Evolutionary conservation across 2,888 invertebrate genomes (phyloP).

Genomic region (Eucera pruinosa): DNA sequence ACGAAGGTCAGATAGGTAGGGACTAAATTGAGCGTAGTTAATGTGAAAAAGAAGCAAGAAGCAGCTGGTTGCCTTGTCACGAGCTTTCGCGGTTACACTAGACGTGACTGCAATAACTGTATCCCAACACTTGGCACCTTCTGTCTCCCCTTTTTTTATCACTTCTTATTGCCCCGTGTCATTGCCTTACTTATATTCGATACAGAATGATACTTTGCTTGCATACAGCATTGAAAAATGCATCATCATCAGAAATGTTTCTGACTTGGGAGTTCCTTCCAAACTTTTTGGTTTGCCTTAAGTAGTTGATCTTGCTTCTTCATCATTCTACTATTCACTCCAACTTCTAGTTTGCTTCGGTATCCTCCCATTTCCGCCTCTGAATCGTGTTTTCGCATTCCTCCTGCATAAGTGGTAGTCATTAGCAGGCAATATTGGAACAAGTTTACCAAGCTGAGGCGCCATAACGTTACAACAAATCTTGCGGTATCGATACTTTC

Average conservation of each 20-base stretch:
- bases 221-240: conserved; percentile 18
- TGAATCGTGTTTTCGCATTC: background rate
- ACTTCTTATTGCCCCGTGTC: conserved; percentile 10
- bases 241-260: conserved; percentile 14
- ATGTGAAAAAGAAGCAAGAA: conserved; percentile 70
- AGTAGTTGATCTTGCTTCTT: conserved; percentile 12
- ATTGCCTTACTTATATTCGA: conserved; percentile 19
- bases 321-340: background rate
- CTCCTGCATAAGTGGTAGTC: background rate
- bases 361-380: background rate
- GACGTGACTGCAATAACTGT: conserved; percentile 78
- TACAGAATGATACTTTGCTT: conserved; percentile 10
- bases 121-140: conserved; percentile 53
- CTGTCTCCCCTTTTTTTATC: conserved; percentile 57
- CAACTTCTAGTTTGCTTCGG: background rate
- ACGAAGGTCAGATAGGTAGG: conserved; percentile 35
- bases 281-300: background rate
- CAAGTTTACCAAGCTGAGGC: background rate
- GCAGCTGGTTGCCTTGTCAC: conserved; percentile 62
- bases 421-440: conserved; percentile 6
- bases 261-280: background rate
- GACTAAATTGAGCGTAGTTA: conserved; percentile 73
- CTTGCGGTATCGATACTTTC: background rate
- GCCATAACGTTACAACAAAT: background rate
- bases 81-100: conserved; percentile 61